Conservation (phyloP, 2,113 vertebrate species). For the Podarcis raffonei region DNA sequence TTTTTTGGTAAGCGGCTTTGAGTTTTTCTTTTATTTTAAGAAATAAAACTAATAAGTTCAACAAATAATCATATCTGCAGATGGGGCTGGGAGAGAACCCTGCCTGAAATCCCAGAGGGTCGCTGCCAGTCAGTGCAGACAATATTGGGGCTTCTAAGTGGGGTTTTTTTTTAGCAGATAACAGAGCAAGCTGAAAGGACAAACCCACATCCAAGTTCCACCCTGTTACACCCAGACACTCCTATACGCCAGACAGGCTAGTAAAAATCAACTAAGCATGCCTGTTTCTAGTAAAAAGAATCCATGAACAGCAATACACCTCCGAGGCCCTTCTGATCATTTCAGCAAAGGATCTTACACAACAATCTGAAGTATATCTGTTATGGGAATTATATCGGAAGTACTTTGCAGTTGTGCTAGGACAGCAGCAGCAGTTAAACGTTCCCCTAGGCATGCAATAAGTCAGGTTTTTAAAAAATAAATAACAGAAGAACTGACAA, state of each 20-base stretch:
- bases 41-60: too few relatives aligned
- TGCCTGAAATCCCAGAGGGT: too few relatives aligned
- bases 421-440: not conserved
- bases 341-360: not conserved
- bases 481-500: conserved; percentile 1
- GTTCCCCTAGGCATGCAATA: conserved; percentile 18
- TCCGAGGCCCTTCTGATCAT: not conserved
- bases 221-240: not conserved
- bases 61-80: too few relatives aligned
- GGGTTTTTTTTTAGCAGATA: rapidly evolving
- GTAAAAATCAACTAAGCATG: not conserved
- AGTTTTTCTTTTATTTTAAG: too few relatives aligned
- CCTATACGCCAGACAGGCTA: not conserved
- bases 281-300: not conserved
- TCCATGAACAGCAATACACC: not conserved
- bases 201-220: not conserved
- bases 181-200: not conserved
- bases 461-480: not conserved
- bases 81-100: too few relatives aligned
- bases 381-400: conserved; percentile 1
- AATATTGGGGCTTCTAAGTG: too few relatives aligned
- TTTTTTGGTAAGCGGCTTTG: too few relatives aligned
- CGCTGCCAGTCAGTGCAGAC: too few relatives aligned
- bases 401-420: conserved; percentile 6
- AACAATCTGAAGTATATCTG: conserved; percentile 5